Evolutionary conservation across 2,888 invertebrate species (phyloP).

Genomic region (Diplolepis rosae): DNA sequence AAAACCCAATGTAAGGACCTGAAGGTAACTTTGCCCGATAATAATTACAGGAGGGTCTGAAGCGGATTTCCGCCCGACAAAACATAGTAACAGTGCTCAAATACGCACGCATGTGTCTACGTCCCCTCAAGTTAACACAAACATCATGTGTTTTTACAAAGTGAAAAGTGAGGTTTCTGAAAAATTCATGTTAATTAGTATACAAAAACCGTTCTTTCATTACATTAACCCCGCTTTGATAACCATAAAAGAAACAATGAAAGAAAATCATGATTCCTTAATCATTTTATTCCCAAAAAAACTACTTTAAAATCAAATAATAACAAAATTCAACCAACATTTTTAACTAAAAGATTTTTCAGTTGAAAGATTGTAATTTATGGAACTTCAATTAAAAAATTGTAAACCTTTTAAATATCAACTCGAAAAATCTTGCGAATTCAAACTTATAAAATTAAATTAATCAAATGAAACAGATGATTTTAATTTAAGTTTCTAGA

Average conservation of each 20-base stretch:
- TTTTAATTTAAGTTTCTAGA: too few species aligned
- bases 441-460: too few species aligned
- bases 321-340: too few species aligned
- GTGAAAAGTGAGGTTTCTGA: not conserved
- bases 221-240: not conserved
- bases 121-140: constrained; percentile 1
- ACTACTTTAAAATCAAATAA: too few species aligned
- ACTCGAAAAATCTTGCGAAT: too few species aligned
- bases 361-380: too few species aligned
- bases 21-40: constrained; percentile 40
- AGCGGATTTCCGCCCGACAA: constrained; percentile 62
- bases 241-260: not conserved
- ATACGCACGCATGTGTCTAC: not conserved
- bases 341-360: too few species aligned
- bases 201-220: not conserved
- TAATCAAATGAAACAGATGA: too few species aligned
- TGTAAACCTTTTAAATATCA: too few species aligned
- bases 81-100: constrained; percentile 33
- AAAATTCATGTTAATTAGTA: constrained; percentile 5
- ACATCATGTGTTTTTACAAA: constrained; percentile 12
- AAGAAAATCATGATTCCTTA: not conserved
- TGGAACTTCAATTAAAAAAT: too few species aligned
- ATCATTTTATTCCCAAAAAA: not conserved
- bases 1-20: not conserved
- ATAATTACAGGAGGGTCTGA: constrained; percentile 63